Base-by-base conservation (phyloP, 2,113 vertebrate species). In the Propithecus coquereli region DNA sequence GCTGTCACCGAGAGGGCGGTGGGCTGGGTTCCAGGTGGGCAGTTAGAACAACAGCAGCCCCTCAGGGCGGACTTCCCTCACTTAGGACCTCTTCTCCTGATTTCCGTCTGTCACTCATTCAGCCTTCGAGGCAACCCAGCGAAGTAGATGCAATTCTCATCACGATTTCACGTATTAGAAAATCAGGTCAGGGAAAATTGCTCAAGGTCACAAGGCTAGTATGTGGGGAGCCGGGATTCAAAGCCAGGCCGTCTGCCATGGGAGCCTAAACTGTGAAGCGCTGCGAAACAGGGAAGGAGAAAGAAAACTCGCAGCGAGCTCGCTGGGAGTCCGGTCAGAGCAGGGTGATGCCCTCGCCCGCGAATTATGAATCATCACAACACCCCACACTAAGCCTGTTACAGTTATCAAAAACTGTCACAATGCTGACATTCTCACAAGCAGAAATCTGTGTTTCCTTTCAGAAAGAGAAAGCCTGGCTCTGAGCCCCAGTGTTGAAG, bases 161-260 rank as follows among this genome's bases (percentile, higher is more conserved):
- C 22, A 32, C 6, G 23, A 63, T 34, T 94, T 61, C 22, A 32
- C 25, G 8, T 30, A 12, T 32, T 54, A 47, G 57, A 43, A 89
- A 59, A 34, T n/a, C 22, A 10, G 37, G 32, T 45, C 37, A 74
- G 54, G 73, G 61, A 73, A 70, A 34, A 32, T 66, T 17, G 13
- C 9, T 76, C 50, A 47, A 50, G 66, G 3, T 59, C 52, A n/a
- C 57, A 40, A 6, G 34, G 37, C 27, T 37, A 65, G 17, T 32
- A 17, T 8, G 3, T 12, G 22, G 22, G 10, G 87, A 87, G 12
- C 20, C 34, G 17, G 45, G 4, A 76, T 76, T 88, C 6, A 54
- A 76, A n/a, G 5, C 16, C 14, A 84, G 3, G 9, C 8, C 4
- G 1, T 12, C 11, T n/a, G n/a, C 7, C 22, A 8, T 0, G 37